Conservation (phyloP, 2,888 invertebrate species). For the Eupithecia vulgata region DNA sequence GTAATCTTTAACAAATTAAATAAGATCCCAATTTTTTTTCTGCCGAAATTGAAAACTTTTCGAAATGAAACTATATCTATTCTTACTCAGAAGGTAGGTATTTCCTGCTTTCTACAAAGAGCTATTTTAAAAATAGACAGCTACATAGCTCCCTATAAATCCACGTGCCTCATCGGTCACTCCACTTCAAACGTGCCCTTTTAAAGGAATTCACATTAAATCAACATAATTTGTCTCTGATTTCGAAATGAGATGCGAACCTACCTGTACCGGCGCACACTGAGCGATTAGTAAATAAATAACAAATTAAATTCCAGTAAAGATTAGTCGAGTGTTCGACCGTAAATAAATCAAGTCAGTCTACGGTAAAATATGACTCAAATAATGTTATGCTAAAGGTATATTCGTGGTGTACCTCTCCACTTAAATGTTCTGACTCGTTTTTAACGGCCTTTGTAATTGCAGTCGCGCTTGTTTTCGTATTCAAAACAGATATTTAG, state of each 20-base stretch:
- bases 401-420: slow-evolving; percentile 45
- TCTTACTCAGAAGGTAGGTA: neutral
- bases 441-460: slow-evolving; percentile 50
- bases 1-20: no score
- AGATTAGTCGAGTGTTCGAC: slow-evolving; percentile 76
- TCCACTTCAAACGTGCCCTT: slow-evolving; percentile 35
- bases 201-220: slow-evolving; percentile 44
- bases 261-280: slow-evolving; percentile 57
- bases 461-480: slow-evolving; percentile 42
- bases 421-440: slow-evolving; percentile 40
- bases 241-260: slow-evolving; percentile 58
- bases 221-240: slow-evolving; percentile 48
- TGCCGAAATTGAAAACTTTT: no score
- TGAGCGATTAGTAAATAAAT: slow-evolving; percentile 77
- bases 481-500: slow-evolving; percentile 37
- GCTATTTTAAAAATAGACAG: slow-evolving; percentile 15
- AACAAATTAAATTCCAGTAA: slow-evolving; percentile 80
- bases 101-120: neutral
- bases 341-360: slow-evolving; percentile 80
- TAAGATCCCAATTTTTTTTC: no score
- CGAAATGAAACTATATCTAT: no score
- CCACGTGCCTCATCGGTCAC: slow-evolving; percentile 20
- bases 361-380: slow-evolving; percentile 76
- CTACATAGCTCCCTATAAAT: slow-evolving; percentile 19
- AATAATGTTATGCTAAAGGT: slow-evolving; percentile 79